Conservation (phyloP, 2,113 vertebrate genomes). For the Dissostichus mawsoni region DNA sequence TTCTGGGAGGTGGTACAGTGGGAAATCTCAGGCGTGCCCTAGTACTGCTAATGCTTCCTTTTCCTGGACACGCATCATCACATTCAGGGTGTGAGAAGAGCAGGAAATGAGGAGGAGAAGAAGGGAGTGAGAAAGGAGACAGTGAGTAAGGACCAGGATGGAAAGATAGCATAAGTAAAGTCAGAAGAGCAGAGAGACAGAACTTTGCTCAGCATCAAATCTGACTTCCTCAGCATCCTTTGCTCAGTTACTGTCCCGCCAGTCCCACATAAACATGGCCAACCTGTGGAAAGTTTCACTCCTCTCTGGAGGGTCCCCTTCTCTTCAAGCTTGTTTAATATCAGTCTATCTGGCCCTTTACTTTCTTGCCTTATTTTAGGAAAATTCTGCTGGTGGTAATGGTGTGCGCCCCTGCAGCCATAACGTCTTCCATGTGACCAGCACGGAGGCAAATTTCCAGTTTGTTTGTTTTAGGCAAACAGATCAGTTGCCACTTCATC, state of each 20-base stretch:
- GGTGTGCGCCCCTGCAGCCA: slow-evolving; percentile 65
- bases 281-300: slow-evolving; percentile 80
- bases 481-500: slow-evolving; percentile 78
- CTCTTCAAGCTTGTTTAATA: slow-evolving; percentile 74
- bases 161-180: slow-evolving; percentile 16
- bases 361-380: slow-evolving; percentile 81
- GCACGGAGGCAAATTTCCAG: slow-evolving; percentile 74
- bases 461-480: slow-evolving; percentile 82
- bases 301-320: slow-evolving; percentile 79
- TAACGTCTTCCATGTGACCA: slow-evolving; percentile 72
- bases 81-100: slow-evolving; percentile 58
- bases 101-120: slow-evolving; percentile 5
- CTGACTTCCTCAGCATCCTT: slow-evolving; percentile 63
- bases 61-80: slow-evolving; percentile 64
- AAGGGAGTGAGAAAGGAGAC: slow-evolving; percentile 22
- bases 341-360: slow-evolving; percentile 74
- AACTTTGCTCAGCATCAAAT: slow-evolving; percentile 50
- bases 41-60: slow-evolving; percentile 55
- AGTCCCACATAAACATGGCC: slow-evolving; percentile 76
- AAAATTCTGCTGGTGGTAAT: slow-evolving; percentile 75
- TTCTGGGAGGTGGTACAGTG: slow-evolving; percentile 60
- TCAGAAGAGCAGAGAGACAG: slow-evolving; percentile 42
- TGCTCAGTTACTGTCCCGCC: slow-evolving; percentile 64
- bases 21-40: slow-evolving; percentile 61
- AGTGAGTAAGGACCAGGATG: slow-evolving; percentile 9